Evolutionary conservation across 2,113 vertebrate genomes (phyloP).

Genomic region (Paramisgurnus dabryanus): DNA sequence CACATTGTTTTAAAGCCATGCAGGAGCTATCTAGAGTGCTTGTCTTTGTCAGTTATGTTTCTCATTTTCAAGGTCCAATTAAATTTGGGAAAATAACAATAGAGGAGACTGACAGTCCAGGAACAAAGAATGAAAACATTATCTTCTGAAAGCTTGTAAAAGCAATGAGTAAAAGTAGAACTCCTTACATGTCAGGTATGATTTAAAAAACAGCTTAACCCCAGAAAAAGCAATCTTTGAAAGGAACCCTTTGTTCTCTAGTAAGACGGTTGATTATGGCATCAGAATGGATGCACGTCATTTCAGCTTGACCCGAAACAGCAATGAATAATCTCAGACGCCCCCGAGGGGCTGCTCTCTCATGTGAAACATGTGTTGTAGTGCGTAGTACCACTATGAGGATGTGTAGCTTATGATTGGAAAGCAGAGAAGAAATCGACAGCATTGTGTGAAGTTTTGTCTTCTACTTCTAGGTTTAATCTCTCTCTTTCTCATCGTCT

Average conservation of each 20-base stretch:
- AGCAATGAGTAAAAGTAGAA: background rate
- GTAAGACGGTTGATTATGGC: background rate
- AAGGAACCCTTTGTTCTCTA: background rate
- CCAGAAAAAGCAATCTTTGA: background rate
- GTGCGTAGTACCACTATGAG: slow-evolving; percentile 17
- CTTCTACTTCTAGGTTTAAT: background rate
- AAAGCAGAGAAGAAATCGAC: slow-evolving; percentile 28
- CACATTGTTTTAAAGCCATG: background rate
- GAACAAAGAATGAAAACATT: background rate
- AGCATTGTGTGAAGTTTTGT: background rate
- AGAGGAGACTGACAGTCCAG: background rate
- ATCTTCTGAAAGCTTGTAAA: slow-evolving; percentile 1
- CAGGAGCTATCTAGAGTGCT: background rate
- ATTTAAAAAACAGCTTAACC: slow-evolving; percentile 5
- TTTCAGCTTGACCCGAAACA: slow-evolving; percentile 13
- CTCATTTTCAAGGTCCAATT: background rate
- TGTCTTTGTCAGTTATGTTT: background rate
- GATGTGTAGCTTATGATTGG: slow-evolving; percentile 1
- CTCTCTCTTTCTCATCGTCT: background rate
- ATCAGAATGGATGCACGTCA: background rate
- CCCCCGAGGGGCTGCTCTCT: slow-evolving; percentile 3
- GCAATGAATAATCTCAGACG: background rate
- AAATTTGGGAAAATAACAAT: background rate
- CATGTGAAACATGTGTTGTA: slow-evolving; percentile 12
- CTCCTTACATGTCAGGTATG: background rate